These are phyloP conservation scores for Polypterus bichir DNA, from an alignment of 2,113 vertebrate species.

Conservation along the genomic window DNA sequence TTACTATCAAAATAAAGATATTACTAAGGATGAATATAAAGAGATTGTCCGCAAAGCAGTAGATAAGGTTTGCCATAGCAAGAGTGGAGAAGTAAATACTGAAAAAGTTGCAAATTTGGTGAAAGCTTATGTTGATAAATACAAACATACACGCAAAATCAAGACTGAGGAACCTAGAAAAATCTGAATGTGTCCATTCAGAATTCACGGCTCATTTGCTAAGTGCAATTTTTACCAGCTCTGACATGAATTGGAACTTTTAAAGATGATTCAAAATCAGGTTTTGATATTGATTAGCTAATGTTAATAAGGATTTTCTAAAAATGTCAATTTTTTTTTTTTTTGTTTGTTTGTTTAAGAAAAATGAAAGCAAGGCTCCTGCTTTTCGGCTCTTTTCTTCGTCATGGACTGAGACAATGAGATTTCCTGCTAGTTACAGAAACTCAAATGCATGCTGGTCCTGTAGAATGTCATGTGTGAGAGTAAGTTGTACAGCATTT, in stretches of 20 bases:
- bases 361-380: conserved; percentile 43
- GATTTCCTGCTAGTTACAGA: conserved; percentile 32
- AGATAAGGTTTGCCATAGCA: conserved; percentile 94
- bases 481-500: conserved; percentile 47
- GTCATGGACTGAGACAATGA: conserved; percentile 35
- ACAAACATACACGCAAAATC: conserved; percentile 84
- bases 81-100: conserved; percentile 93
- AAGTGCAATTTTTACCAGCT: conserved; percentile 84
- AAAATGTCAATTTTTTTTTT: conserved; percentile 45
- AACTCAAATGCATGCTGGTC: conserved; percentile 28
- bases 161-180: conserved; percentile 45
- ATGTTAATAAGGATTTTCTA: conserved; percentile 63
- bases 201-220: conserved; percentile 39
- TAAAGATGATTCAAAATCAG: conserved; percentile 50
- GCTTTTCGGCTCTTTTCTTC: conserved; percentile 54
- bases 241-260: conserved; percentile 50
- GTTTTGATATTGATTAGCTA: conserved; percentile 71
- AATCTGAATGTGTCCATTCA: conserved; percentile 15
- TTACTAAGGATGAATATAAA: conserved; percentile 95
- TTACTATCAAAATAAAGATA: conserved; percentile 95
- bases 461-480: conserved; percentile 39
- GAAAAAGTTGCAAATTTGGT: conserved; percentile 92
- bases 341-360: conserved; percentile 49
- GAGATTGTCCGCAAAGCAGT: conserved; percentile 96
- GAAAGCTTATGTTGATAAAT: conserved; percentile 95